Conservation (phyloP, 2,797 vertebrate species). For the Thamnophis elegans region DNA sequence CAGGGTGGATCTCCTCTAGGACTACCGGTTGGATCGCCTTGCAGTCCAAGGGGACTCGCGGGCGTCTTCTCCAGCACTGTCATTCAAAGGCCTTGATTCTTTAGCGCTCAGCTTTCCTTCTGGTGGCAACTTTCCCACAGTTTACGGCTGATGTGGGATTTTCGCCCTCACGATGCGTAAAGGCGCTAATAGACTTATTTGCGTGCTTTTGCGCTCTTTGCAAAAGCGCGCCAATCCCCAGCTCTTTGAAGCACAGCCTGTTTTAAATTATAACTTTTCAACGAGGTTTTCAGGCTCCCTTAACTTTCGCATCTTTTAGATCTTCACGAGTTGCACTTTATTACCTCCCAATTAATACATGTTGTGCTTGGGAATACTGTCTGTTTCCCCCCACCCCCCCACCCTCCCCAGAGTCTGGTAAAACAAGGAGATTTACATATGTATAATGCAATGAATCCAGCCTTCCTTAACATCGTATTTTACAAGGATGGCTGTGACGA, state of each 20-base stretch:
- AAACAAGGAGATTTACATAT: conserved; percentile 65
- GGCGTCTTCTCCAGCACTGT: too few species aligned
- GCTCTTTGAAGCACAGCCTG: conserved; percentile 3
- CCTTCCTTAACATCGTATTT: conserved; percentile 64
- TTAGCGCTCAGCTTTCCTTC: too few species aligned
- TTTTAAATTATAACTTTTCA: conserved; percentile 20
- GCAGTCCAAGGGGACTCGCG: too few species aligned
- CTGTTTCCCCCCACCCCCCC: conserved; percentile 53
- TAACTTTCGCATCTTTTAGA: conserved; percentile 22
- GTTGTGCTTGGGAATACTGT: conserved; percentile 46
- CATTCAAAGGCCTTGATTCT: too few species aligned
- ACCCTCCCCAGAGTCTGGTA: conserved; percentile 49
- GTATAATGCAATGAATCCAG: conserved; percentile 63
- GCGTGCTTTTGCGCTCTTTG: conserved; percentile 13
- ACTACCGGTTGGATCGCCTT: too few species aligned
- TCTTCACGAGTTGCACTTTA: conserved; percentile 33
- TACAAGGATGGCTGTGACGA: conserved; percentile 63
- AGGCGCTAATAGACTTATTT: background rate
- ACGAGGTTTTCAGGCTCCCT: conserved; percentile 23
- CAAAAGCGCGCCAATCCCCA: conserved; percentile 28
- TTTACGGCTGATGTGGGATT: background rate
- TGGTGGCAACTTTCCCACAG: background rate
- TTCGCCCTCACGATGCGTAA: background rate
- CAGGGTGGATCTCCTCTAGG: too few species aligned
- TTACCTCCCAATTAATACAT: conserved; percentile 56